phyloP scores from a whole-genome alignment of 2,797 vertebrate species.

The Coregonus suidteri region DNA sequence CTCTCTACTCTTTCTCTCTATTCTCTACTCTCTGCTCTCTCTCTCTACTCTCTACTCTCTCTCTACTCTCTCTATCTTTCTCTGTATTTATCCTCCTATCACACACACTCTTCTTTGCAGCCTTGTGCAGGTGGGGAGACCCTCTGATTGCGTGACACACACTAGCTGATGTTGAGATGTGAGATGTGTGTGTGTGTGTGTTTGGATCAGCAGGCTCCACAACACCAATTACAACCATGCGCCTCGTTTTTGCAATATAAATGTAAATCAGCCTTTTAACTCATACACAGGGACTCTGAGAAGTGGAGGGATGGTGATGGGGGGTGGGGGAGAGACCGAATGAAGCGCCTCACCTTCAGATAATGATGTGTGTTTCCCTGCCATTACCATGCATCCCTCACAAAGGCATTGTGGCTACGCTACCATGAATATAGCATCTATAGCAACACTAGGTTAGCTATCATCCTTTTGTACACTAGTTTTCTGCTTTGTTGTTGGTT shows the following conservation, averaged over 20 bases:
- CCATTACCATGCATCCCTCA: slow-evolving; percentile 40
- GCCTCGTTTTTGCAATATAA: slow-evolving; percentile 57
- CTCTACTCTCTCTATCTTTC: neutral
- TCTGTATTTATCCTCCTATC: neutral
- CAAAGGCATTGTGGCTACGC: slow-evolving; percentile 20
- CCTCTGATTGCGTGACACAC: slow-evolving; percentile 19
- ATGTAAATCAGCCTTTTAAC: slow-evolving; percentile 68
- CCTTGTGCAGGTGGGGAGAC: slow-evolving; percentile 9
- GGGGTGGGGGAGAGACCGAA: slow-evolving; percentile 17
- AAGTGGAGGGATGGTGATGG: slow-evolving; percentile 1
- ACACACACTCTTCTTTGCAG: neutral
- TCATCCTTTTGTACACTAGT: slow-evolving; percentile 28
- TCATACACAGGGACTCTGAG: slow-evolving; percentile 45
- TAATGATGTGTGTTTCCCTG: slow-evolving; percentile 53
- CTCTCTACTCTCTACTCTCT: neutral
- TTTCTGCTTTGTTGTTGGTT: slow-evolving; percentile 15
- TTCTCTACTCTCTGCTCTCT: slow-evolving; percentile 4
- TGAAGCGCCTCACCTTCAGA: slow-evolving; percentile 48
- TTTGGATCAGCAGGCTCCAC: slow-evolving; percentile 34
- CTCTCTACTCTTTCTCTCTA: slow-evolving; percentile 3
- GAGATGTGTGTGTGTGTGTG: slow-evolving; percentile 25
- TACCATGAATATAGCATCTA: slow-evolving; percentile 26
- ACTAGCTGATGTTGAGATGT: neutral
- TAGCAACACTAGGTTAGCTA: slow-evolving; percentile 9
- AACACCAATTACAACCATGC: slow-evolving; percentile 48